These are phyloP conservation scores for Lasioglossum baleicum DNA, from an alignment of 1,140 invertebrate genomes.

Conservation along the genomic window DNA sequence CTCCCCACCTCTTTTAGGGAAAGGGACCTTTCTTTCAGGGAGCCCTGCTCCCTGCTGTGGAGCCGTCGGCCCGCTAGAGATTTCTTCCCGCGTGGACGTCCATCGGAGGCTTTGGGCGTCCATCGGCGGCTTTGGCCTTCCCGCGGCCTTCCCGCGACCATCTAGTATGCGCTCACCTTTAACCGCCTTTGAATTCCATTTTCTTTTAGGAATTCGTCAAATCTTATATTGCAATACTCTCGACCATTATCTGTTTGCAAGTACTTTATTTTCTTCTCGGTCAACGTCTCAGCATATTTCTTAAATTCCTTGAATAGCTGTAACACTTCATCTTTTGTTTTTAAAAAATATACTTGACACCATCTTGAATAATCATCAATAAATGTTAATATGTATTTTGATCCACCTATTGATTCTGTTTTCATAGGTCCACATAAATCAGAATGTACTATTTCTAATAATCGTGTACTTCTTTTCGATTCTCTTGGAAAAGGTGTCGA, in stretches of 20 bases:
- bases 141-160: too few species aligned
- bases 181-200: background rate
- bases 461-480: background rate
- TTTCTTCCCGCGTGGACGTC: too few species aligned
- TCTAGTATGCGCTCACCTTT: too few species aligned
- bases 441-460: slow-evolving; percentile 62
- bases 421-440: slow-evolving; percentile 62
- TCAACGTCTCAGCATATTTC: background rate
- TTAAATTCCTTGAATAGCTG: slow-evolving; percentile 65
- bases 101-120: too few species aligned
- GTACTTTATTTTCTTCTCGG: too few species aligned
- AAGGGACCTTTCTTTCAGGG: too few species aligned
- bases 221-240: background rate
- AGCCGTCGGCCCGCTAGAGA: too few species aligned
- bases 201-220: background rate
- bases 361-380: slow-evolving; percentile 69
- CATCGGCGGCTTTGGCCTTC: too few species aligned
- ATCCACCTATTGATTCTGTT: slow-evolving; percentile 54
- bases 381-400: slow-evolving; percentile 69
- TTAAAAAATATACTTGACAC: slow-evolving; percentile 67
- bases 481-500: slow-evolving; percentile 1
- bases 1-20: too few species aligned
- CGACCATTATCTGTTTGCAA: too few species aligned
- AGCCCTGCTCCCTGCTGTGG: too few species aligned
- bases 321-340: slow-evolving; percentile 67